Conservation (phyloP, 2,888 invertebrate species). For the Dendrolimus houi region DNA sequence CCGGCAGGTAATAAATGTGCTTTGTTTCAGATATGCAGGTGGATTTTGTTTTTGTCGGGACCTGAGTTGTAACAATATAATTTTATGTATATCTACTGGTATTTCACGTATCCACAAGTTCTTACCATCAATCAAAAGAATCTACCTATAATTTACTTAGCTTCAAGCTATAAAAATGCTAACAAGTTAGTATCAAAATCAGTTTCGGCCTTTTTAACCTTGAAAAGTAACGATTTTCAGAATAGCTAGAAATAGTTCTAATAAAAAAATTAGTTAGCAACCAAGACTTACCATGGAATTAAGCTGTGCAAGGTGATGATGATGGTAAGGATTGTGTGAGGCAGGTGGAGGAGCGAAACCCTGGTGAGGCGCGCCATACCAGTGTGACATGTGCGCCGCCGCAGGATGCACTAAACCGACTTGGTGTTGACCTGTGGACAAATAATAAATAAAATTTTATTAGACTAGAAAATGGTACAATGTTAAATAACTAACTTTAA, state of each 20-base stretch:
- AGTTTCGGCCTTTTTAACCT: neutral
- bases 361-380: conserved; percentile 80
- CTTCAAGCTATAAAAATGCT: too few relatives aligned
- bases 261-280: too few relatives aligned
- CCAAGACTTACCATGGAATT: conserved; percentile 77
- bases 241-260: conserved; percentile 2
- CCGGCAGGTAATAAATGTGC: too few relatives aligned
- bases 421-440: conserved; percentile 77
- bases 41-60: too few relatives aligned
- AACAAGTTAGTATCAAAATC: too few relatives aligned
- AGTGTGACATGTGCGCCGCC: conserved; percentile 81
- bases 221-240: neutral
- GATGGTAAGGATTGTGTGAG: conserved; percentile 80
- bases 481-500: too few relatives aligned
- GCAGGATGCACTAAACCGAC: conserved; percentile 80
- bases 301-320: conserved; percentile 79
- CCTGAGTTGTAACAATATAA: too few relatives aligned
- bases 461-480: neutral
- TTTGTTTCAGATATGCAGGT: too few relatives aligned
- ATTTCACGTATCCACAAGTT: too few relatives aligned
- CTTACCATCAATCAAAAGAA: too few relatives aligned
- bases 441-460: neutral
- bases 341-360: conserved; percentile 79
- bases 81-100: too few relatives aligned
- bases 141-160: too few relatives aligned